These are phyloP conservation scores for Catharus fuscescens DNA, from an alignment of 2,113 vertebrate species.

Conservation along the genomic window DNA sequence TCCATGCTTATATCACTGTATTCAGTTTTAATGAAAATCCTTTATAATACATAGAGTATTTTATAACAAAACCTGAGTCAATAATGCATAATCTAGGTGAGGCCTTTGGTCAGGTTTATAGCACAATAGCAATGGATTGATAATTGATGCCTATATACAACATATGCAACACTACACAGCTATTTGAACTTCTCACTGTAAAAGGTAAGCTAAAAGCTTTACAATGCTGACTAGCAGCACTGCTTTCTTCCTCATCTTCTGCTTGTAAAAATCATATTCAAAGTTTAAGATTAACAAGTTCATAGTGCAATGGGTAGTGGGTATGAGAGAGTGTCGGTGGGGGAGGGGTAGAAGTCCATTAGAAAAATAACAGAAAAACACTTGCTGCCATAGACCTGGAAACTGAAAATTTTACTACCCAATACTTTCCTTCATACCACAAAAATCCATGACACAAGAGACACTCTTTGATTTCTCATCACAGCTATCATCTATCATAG, in stretches of 20 bases:
- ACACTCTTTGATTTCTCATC: background rate
- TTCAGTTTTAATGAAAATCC: background rate
- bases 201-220: background rate
- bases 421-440: background rate
- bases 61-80: background rate
- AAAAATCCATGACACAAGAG: background rate
- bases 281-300: background rate
- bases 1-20: background rate
- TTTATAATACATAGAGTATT: background rate
- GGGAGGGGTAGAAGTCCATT: background rate
- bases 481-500: background rate
- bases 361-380: background rate
- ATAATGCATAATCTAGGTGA: background rate
- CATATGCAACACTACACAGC: background rate
- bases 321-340: rapidly evolving
- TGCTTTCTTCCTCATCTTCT: background rate
- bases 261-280: background rate
- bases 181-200: background rate
- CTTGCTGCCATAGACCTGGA: background rate
- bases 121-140: background rate
- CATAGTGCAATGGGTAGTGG: background rate
- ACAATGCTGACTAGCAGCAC: background rate
- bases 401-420: background rate
- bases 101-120: background rate
- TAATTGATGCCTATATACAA: background rate